phyloP scores from a whole-genome alignment of 2,797 vertebrate genomes.

The Lithobates pipiens region DNA sequence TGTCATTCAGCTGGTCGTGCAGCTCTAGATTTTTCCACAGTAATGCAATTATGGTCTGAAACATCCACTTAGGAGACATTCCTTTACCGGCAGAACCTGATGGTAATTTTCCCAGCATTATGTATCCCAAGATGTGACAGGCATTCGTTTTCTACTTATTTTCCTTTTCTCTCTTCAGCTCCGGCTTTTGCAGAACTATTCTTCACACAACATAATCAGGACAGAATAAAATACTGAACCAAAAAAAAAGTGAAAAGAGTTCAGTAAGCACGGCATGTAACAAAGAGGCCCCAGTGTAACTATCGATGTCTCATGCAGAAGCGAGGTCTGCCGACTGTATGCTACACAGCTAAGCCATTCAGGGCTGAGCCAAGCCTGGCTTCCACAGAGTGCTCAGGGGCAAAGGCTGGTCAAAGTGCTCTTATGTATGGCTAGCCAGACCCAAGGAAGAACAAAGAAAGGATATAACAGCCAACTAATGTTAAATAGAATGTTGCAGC shows the following conservation, averaged over 20 bases:
- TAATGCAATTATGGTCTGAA: constrained; percentile 6
- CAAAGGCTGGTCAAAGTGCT: constrained; percentile 32
- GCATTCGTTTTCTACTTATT: neutral
- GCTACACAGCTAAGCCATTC: constrained; percentile 5
- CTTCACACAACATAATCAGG: constrained; percentile 2
- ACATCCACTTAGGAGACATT: neutral
- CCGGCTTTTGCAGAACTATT: neutral
- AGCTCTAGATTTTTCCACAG: neutral
- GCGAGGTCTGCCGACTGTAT: constrained; percentile 48
- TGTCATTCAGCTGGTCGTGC: constrained; percentile 4
- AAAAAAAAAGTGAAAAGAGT: neutral
- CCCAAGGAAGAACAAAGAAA: neutral
- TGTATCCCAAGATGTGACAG: neutral
- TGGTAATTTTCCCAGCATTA: neutral
- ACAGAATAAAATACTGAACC: constrained; percentile 12
- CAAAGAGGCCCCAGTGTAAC: constrained; percentile 52
- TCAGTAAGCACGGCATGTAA: constrained; percentile 2
- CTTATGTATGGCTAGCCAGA: constrained; percentile 4
- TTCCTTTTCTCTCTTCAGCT: neutral
- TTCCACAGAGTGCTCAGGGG: constrained; percentile 47
- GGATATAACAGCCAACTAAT: neutral
- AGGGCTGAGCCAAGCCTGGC: constrained; percentile 39
- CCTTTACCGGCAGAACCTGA: neutral
- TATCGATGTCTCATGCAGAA: constrained; percentile 35
- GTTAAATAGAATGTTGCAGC: constrained; percentile 1